Conservation (phyloP, 2,113 vertebrate species). For the Callipepla squamata region DNA sequence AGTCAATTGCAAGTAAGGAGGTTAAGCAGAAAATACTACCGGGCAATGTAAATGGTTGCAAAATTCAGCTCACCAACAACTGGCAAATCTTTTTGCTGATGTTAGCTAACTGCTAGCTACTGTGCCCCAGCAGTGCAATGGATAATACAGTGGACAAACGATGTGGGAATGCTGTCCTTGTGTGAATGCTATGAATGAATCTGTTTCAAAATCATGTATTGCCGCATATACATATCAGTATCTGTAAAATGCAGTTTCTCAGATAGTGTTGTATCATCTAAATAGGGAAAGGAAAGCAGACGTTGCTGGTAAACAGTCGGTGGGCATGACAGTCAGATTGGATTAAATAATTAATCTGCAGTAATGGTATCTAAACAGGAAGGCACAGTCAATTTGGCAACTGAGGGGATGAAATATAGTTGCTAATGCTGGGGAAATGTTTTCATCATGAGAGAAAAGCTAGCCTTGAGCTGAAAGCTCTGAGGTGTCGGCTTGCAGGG, state of each 20-base stretch:
- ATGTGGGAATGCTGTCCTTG: neutral
- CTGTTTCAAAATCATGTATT: neutral
- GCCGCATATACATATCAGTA: neutral
- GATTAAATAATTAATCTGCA: conserved; percentile 32
- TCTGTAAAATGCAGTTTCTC: neutral
- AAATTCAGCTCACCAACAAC: neutral
- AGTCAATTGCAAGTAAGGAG: neutral
- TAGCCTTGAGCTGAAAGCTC: neutral
- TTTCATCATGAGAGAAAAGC: neutral
- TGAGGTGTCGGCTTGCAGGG: neutral
- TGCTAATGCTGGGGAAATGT: neutral
- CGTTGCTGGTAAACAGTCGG: neutral
- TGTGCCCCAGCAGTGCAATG: neutral
- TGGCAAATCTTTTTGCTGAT: neutral
- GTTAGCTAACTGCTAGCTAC: neutral
- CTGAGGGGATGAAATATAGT: neutral
- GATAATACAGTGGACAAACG: neutral
- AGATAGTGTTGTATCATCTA: neutral
- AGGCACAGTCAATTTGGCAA: neutral
- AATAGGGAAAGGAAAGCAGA: neutral
- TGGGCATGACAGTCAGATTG: neutral
- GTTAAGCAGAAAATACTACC: neutral
- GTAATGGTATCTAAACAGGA: neutral
- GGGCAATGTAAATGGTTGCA: neutral
- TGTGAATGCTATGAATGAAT: neutral